Percentiles rank a stretch among this genome's conserved stretches.
Evolutionary conservation across 2,797 vertebrate genomes (phyloP).

Genomic region (Oreortyx pictus): DNA sequence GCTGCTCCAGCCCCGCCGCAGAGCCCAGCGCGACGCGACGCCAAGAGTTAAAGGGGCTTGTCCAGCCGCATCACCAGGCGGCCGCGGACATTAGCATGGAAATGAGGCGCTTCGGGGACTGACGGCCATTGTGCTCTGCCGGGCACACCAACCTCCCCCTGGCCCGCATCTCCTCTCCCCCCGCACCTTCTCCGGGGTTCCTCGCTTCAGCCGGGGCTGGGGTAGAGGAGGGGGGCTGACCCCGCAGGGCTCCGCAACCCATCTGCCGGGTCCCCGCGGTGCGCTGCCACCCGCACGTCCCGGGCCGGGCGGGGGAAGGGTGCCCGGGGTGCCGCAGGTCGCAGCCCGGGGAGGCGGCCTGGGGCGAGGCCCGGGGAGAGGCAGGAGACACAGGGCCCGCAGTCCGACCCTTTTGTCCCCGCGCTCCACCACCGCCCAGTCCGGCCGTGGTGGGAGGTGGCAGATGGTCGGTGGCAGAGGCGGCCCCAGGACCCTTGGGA

Average conservation of each 20-base stretch:
- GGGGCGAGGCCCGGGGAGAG: background rate
- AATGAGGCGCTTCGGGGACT: conserved; percentile 67
- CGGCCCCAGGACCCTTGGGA: conserved; percentile 9
- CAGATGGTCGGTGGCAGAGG: conserved; percentile 44
- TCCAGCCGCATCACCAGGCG: conserved; percentile 34
- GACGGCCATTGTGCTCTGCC: conserved; percentile 46
- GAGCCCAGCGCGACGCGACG: background rate
- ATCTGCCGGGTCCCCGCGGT: conserved; percentile 58
- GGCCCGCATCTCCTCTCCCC: background rate
- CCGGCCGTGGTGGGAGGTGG: background rate
- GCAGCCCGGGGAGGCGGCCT: background rate
- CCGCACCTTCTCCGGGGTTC: background rate
- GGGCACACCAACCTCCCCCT: background rate
- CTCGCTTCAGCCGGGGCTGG: background rate
- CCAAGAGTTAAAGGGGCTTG: conserved; percentile 70
- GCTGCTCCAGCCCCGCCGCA: background rate
- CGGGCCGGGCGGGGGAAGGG: background rate
- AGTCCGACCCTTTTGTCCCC: conserved; percentile 18
- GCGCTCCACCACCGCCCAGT: background rate
- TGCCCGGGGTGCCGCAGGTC: background rate
- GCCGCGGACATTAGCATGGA: conserved; percentile 65
- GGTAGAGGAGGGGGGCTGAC: background rate
- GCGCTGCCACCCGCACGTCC: background rate
- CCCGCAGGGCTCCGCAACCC: conserved; percentile 39
- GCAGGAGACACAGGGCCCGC: background rate